Base-by-base conservation (phyloP, 2,797 vertebrate genomes). In the Pseudocheirus occidentalis region DNA sequence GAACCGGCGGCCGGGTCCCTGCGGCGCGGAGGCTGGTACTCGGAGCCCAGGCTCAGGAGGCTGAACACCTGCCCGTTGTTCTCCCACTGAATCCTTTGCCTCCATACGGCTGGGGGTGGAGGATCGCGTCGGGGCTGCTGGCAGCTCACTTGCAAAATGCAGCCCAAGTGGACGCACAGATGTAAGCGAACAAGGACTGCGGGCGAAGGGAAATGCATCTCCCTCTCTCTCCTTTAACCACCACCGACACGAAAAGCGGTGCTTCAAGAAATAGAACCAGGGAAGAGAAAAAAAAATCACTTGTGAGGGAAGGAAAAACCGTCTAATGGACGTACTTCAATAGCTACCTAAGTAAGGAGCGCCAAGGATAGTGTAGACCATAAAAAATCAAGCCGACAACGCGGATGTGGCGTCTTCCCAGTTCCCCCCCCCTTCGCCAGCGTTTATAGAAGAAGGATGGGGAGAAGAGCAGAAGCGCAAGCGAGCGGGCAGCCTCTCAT, bases 21-120 rank as follows among this genome's bases (percentile, higher is more conserved):
- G 46, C 99, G 99, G 55, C 99, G 95, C 34, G 99, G 97, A 10
- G 99, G 99, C 96, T 99, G 98, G 98, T 99, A 99, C 96, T 98
- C 98, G 0, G 99, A 96, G 5, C 99, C 99, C n/a, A 98, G 98
- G 98, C 99, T 99, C 92, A 99, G 98, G 94, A 99, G 98, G 97
- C 99, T 99, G 97, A 98, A 99, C 93, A 99, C 98, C 98, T 99
- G 99, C 94, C 99, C 99, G 97, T 99, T 99, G 96, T 99, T 99
- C 98, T 98, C 99, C 99, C 99, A 99, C 96, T 99, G 99, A 97
- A 99, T 98, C 92, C 98, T 98, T 97, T 99, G 99, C 94, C 99
- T 98, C 97, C 99, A 99, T 93, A 98, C 96, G 95, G 99, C 98
- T 3, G 98, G 98, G 31, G 98, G 98, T 7, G 97, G 98, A 1